Conservation (phyloP, 2,888 invertebrate genomes). For the Athripsodes cinereus region DNA sequence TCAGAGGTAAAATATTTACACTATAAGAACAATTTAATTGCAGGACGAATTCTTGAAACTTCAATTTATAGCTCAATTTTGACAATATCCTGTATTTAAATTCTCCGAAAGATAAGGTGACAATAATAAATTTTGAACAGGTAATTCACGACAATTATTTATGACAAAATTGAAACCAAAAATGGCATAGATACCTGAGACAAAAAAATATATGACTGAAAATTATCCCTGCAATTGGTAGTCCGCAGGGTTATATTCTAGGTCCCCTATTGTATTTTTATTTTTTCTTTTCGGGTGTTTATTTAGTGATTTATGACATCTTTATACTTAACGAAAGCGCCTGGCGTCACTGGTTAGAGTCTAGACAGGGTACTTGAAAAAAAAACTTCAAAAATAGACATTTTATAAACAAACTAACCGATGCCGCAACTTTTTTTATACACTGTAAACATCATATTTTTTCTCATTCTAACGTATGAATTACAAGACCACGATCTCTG, state of each 20-base stretch:
- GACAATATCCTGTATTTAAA: not conserved
- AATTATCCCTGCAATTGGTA: not conserved
- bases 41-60: no score
- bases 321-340: slow-evolving; percentile 1
- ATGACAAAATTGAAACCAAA: not conserved
- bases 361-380: slow-evolving; percentile 7
- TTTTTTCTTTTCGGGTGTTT: not conserved
- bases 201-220: not conserved
- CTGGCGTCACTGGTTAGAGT: slow-evolving; percentile 13
- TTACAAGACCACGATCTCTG: not conserved
- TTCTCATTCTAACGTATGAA: not conserved
- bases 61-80: no score
- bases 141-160: no score
- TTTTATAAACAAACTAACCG: not conserved
- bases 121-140: not conserved
- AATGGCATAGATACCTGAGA: not conserved
- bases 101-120: not conserved
- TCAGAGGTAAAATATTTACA: no score
- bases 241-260: not conserved
- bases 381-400: slow-evolving; percentile 1
- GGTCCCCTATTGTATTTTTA: not conserved
- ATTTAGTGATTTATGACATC: slow-evolving; percentile 12
- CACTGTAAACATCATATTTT: not conserved
- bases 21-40: no score
- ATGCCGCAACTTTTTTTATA: not conserved